These are phyloP conservation scores for Schrankia costaestrigalis DNA, from an alignment of 2,888 invertebrate species.

Conservation along the genomic window DNA sequence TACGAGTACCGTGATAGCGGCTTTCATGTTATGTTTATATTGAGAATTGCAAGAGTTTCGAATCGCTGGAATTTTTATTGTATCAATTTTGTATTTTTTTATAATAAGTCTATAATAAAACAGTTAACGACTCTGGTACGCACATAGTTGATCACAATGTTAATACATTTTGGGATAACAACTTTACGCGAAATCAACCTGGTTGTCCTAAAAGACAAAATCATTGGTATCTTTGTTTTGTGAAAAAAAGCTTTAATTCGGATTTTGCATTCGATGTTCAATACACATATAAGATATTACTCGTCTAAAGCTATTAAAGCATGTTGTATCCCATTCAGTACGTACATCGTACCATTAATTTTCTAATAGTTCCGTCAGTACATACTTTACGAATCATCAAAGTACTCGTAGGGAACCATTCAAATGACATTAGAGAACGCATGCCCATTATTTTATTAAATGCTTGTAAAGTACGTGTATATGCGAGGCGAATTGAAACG, in stretches of 20 bases:
- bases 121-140: too few relatives aligned
- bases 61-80: too few relatives aligned
- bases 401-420: conserved; percentile 35
- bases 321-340: conserved; percentile 3
- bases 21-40: conserved; percentile 50
- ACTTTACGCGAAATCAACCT: too few relatives aligned
- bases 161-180: too few relatives aligned
- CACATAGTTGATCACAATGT: too few relatives aligned
- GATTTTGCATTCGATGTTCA: too few relatives aligned
- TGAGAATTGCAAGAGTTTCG: too few relatives aligned
- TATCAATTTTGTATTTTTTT: too few relatives aligned
- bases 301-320: background rate
- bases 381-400: conserved; percentile 19
- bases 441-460: conserved; percentile 31
- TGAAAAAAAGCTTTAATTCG: too few relatives aligned
- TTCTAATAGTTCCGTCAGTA: conserved; percentile 13
- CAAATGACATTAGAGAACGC: conserved; percentile 31
- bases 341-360: conserved; percentile 12
- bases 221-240: too few relatives aligned
- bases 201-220: too few relatives aligned
- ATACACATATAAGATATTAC: conserved; percentile 5
- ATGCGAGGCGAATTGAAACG: conserved; percentile 24
- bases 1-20: conserved; percentile 37
- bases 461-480: conserved; percentile 24
- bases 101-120: too few relatives aligned